Evolutionary conservation across 2,113 vertebrate species (phyloP).

Genomic region (Pelodiscus sinensis): DNA sequence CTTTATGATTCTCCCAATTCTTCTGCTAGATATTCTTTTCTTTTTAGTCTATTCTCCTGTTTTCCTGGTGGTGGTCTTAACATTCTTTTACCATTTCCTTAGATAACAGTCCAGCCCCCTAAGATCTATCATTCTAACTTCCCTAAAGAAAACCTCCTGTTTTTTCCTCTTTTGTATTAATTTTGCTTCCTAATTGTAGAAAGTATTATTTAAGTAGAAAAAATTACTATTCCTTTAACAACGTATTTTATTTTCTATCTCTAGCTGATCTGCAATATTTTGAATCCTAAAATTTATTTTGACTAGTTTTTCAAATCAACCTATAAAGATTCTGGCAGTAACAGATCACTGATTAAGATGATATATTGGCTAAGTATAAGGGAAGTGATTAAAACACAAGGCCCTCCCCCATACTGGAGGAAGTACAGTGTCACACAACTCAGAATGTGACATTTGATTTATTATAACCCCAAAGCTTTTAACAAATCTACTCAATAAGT

Average conservation of each 20-base stretch:
- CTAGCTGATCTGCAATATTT: slow-evolving; percentile 37
- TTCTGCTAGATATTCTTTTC: not conserved
- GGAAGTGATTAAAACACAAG: slow-evolving; percentile 60
- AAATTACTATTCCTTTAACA: slow-evolving; percentile 25
- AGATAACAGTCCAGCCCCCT: not conserved
- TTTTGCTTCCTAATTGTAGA: not conserved
- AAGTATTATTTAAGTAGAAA: slow-evolving; percentile 8
- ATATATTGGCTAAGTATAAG: slow-evolving; percentile 37
- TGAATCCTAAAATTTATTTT: slow-evolving; percentile 4
- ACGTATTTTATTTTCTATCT: slow-evolving; percentile 28
- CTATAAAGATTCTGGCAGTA: slow-evolving; percentile 57
- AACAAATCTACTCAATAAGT: slow-evolving; percentile 57
- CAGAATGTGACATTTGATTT: slow-evolving; percentile 62
- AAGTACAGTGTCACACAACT: slow-evolving; percentile 7
- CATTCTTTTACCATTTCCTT: not conserved
- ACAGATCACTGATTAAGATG: slow-evolving; percentile 50
- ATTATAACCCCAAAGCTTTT: slow-evolving; percentile 62
- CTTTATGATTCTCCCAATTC: not conserved
- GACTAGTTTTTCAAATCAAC: slow-evolving; percentile 61
- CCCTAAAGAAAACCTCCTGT: not conserved
- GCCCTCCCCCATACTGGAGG: slow-evolving; percentile 61
- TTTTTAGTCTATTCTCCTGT: not conserved
- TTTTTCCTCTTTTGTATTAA: rapidly evolving
- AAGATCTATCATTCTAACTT: not conserved
- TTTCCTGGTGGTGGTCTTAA: rapidly evolving